Evolutionary conservation across 2,888 invertebrate genomes (phyloP).

Genomic region (Anoplius nigerrimus): DNA sequence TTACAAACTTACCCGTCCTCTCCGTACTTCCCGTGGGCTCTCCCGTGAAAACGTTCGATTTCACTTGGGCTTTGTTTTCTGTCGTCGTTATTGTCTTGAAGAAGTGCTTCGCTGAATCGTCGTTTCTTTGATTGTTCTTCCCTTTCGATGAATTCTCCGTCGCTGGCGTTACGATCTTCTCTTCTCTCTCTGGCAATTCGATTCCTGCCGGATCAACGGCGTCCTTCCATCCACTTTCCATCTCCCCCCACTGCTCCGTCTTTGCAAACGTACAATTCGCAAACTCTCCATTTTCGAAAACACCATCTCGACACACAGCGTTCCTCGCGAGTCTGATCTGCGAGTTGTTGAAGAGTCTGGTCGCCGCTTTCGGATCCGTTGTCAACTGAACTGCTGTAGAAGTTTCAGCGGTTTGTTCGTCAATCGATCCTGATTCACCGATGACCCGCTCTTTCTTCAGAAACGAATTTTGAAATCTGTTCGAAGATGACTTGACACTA

Average conservation of each 20-base stretch:
- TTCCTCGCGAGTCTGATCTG: too few species aligned
- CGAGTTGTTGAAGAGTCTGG: neutral
- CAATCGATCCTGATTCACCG: conserved; percentile 1
- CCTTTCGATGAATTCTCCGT: neutral
- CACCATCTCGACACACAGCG: too few species aligned
- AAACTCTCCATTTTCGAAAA: too few species aligned
- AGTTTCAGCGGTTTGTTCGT: neutral
- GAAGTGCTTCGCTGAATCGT: neutral
- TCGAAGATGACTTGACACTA: too few species aligned
- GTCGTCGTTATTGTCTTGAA: too few species aligned
- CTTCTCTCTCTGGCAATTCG: neutral
- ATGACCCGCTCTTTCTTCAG: too few species aligned
- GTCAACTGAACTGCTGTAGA: neutral
- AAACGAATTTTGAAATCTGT: too few species aligned
- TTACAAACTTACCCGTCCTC: too few species aligned
- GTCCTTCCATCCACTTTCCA: neutral
- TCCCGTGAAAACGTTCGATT: too few species aligned
- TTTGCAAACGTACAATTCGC: too few species aligned
- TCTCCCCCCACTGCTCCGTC: neutral
- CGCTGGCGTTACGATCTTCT: neutral
- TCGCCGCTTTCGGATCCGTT: neutral
- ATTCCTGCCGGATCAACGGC: neutral
- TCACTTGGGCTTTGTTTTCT: too few species aligned
- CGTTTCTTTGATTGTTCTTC: neutral
- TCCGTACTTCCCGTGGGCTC: too few species aligned